Evolutionary conservation across 2,888 invertebrate species (phyloP), one percentile per base, ranked within the genome.

Genomic region (Drymonia ruficornis): DNA sequence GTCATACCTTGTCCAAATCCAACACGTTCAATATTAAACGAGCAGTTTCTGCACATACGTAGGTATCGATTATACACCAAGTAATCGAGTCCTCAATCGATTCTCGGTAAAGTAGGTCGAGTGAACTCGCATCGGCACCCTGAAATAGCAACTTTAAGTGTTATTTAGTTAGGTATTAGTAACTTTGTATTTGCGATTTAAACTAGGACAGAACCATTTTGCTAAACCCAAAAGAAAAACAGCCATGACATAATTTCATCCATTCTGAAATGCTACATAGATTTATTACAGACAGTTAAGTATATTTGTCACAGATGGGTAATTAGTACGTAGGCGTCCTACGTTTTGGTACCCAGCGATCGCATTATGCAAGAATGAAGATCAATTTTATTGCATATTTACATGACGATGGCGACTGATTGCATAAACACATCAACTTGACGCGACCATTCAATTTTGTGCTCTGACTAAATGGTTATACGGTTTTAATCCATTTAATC

Each of bases 61-160:
- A 45, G 28, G 28, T 15, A 56, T 65, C 72, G 73, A 80, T 83
- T 81, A 81, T 76, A 65, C 64, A 58, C 55, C 66, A 60, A 72
- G 71, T 74, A 73, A 80, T 81, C 73, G 81, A 72, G 60, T 61
- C 55, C 62, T 68, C 63, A 67, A 83, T 81, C 82, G 84, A 85
- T 83, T 74, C 64, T 63, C 23, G 29, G 23, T 49, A 53, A 81
- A 78, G 67, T 81, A 63, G 80, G 79, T 78, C 76, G 69, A 64
- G 59, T 49, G 40, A 16, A 40, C 40, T 40, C 40, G 1, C 16
- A 16, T 40, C n/a, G n/a, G 6, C n/a, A n/a, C 16, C 1, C 16
- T 15, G 38, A n/a, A 38, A 15, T 38, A 31, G 31, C 11, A 11
- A 31, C 11, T 31, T 1, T 1, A 9, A 31, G 11, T 31, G 9